A percentile compares a stretch with the other conserved stretches of the same genome.
Evolutionary conservation across 2,113 vertebrate species (phyloP).

Genomic region (Turnix velox): DNA sequence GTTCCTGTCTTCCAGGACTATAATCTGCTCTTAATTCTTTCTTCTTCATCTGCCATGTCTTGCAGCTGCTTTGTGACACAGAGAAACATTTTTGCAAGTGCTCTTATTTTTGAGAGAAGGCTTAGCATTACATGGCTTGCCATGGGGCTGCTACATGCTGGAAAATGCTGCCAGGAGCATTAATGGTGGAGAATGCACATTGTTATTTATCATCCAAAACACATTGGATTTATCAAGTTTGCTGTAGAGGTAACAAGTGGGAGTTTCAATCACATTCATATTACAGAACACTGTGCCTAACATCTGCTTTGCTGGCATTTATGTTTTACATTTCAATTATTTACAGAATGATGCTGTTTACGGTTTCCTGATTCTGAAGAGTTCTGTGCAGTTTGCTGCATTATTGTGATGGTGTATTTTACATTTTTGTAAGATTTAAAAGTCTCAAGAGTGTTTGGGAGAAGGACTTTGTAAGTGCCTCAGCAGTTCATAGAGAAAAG

Average conservation of each 20-base stretch:
- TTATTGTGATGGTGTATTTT: neutral
- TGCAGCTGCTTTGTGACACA: neutral
- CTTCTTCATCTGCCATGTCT: constrained; percentile 13
- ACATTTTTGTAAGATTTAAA: neutral
- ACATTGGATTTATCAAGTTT: neutral
- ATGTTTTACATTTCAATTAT: constrained; percentile 54
- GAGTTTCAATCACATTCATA: neutral
- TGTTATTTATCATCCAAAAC: neutral
- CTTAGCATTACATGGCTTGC: neutral
- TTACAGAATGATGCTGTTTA: constrained; percentile 53
- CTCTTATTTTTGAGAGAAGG: neutral
- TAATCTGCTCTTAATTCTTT: constrained; percentile 20
- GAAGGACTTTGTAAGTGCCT: neutral
- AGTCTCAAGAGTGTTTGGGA: neutral
- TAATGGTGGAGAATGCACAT: neutral
- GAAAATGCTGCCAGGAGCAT: neutral
- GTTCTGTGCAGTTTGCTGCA: constrained; percentile 29
- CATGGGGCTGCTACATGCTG: neutral
- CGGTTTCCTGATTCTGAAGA: constrained; percentile 30
- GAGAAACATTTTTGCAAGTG: neutral
- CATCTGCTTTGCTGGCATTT: constrained; percentile 8
- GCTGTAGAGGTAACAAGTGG: neutral
- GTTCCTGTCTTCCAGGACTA: constrained; percentile 7
- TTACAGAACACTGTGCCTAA: neutral
- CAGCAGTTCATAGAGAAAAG: neutral